phyloP scores from a whole-genome alignment of 2,113 vertebrate genomes.

The Dromas ardeola region DNA sequence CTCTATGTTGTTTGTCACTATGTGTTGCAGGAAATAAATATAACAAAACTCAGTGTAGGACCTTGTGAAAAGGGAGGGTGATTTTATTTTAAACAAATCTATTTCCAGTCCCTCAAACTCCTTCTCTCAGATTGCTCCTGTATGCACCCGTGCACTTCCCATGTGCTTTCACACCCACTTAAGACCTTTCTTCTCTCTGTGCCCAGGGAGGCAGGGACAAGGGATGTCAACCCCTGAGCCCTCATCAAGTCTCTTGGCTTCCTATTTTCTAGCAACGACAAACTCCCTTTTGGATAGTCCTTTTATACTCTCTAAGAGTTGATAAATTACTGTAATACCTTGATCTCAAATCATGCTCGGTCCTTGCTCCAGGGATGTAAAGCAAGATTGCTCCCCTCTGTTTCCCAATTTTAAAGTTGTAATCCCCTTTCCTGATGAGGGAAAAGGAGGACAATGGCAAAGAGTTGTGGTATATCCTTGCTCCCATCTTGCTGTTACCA shows the following conservation, averaged over 20 bases:
- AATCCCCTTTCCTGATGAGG: not conserved
- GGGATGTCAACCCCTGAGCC: not conserved
- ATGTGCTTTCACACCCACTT: accelerated
- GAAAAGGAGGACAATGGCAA: not conserved
- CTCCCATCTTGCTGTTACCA: not conserved
- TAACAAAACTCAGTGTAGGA: not conserved
- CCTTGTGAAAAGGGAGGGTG: not conserved
- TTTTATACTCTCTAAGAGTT: not conserved
- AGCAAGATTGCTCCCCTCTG: not conserved
- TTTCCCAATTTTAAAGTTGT: not conserved
- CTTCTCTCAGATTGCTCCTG: not conserved
- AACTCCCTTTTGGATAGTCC: not conserved
- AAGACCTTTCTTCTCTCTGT: not conserved
- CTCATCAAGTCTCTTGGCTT: not conserved
- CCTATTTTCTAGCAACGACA: not conserved
- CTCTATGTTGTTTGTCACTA: not conserved
- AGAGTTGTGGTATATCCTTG: not conserved
- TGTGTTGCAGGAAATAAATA: not conserved
- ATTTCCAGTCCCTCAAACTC: not conserved
- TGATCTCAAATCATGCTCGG: not conserved
- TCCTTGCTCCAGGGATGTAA: not conserved
- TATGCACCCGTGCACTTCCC: not conserved
- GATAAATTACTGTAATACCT: not conserved
- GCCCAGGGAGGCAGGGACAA: not conserved
- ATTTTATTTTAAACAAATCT: not conserved